A percentile compares a stretch with the other conserved stretches of the same genome.
Evolutionary conservation across 2,888 invertebrate genomes (phyloP).

Genomic region (Hypselothyrea guttata): DNA sequence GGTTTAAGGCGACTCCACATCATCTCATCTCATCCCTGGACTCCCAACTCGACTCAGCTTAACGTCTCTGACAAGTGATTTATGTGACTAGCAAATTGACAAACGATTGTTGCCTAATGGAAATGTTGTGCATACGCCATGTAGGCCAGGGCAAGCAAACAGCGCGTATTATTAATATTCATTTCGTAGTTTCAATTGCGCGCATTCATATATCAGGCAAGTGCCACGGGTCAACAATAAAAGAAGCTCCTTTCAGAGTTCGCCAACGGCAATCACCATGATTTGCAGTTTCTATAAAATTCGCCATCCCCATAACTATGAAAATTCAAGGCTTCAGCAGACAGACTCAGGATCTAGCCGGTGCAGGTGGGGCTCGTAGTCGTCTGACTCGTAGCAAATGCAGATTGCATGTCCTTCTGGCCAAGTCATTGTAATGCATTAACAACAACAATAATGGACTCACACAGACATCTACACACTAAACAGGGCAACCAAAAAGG

Average conservation of each 20-base stretch:
- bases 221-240: constrained; percentile 42
- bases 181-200: constrained; percentile 54
- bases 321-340: constrained; percentile 26
- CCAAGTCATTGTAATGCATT: constrained; percentile 62
- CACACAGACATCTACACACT: constrained; percentile 3
- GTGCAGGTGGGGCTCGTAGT: constrained; percentile 3
- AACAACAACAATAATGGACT: constrained; percentile 24
- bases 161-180: constrained; percentile 66
- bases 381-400: constrained; percentile 48
- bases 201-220: constrained; percentile 44
- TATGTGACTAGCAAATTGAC: constrained; percentile 60
- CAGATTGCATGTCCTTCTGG: constrained; percentile 65
- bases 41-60: no score
- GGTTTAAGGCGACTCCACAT: constrained; percentile 52
- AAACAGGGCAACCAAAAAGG: constrained; percentile 29
- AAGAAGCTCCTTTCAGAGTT: constrained; percentile 23
- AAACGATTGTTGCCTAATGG: constrained; percentile 66
- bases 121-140: constrained; percentile 54
- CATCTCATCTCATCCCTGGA: neutral
- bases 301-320: constrained; percentile 1
- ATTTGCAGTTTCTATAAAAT: constrained; percentile 57
- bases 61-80: constrained; percentile 45
- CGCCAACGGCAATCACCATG: constrained; percentile 52
- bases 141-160: constrained; percentile 8
- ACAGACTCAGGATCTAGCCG: neutral